Percentiles rank a stretch among this genome's conserved stretches.
Conservation (phyloP, 2,888 invertebrate species). For the Eilema sororculum region DNA sequence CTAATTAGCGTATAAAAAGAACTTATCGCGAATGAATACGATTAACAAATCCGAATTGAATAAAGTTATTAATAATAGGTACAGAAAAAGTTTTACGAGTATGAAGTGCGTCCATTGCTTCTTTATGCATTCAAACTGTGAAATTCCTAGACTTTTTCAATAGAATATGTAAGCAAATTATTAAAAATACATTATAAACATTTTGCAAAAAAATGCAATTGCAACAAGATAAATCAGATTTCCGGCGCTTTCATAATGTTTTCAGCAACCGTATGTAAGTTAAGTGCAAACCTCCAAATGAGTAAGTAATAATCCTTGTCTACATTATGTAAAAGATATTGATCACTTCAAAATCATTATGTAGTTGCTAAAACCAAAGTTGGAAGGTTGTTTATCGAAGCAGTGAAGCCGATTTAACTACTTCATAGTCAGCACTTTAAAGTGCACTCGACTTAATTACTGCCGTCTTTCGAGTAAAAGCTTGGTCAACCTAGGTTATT, state of each 20-base stretch:
- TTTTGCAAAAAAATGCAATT: too few relatives aligned
- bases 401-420: conserved; percentile 17
- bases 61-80: too few relatives aligned
- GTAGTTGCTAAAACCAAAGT: conserved; percentile 27
- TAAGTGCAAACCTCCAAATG: background rate
- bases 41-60: too few relatives aligned
- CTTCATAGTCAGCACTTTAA: conserved; percentile 20
- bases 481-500: background rate
- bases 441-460: conserved; percentile 4
- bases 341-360: conserved; percentile 13
- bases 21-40: too few relatives aligned
- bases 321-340: conserved; percentile 11
- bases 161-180: background rate
- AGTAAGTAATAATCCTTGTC: background rate
- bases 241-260: background rate
- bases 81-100: too few relatives aligned
- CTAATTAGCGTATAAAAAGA: background rate
- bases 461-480: background rate
- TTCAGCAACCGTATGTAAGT: background rate
- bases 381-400: conserved; percentile 20
- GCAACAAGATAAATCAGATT: too few relatives aligned
- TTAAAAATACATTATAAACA: too few relatives aligned
- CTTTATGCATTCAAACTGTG: background rate
- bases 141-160: background rate
- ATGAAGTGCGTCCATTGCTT: too few relatives aligned